Conservation (phyloP, 1,140 invertebrate species). For the Drosophila arawakana region DNA sequence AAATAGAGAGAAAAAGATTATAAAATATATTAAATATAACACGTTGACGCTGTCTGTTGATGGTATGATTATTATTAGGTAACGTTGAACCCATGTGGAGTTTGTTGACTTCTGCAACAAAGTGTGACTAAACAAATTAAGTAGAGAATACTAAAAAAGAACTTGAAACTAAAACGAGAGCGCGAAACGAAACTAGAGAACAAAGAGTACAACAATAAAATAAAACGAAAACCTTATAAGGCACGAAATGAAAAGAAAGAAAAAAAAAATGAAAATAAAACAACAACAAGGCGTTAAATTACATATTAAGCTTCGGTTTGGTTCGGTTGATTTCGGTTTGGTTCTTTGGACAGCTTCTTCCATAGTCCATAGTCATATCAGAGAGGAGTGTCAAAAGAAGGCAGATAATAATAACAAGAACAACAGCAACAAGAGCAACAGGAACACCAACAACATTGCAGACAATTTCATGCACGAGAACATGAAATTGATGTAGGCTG, state of each 20-base stretch:
- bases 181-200: conserved; percentile 15
- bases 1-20: conserved; percentile 41
- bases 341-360: conserved; percentile 37
- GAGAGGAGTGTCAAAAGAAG: conserved; percentile 63
- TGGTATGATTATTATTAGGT: conserved; percentile 55
- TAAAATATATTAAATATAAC: conserved; percentile 41
- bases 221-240: conserved; percentile 36
- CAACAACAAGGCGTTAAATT: conserved; percentile 56
- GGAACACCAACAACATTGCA: conserved; percentile 41
- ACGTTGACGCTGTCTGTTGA: conserved; percentile 29
- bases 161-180: conserved; percentile 44
- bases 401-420: conserved; percentile 38
- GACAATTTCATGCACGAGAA: conserved; percentile 72
- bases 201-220: neutral
- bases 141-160: conserved; percentile 55
- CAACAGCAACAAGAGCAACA: conserved; percentile 25
- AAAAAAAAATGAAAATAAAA: neutral
- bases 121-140: conserved; percentile 82
- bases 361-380: conserved; percentile 24
- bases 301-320: conserved; percentile 69
- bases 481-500: conserved; percentile 31
- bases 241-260: conserved; percentile 30
- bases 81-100: conserved; percentile 71
- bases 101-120: conserved; percentile 81
- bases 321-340: neutral